Conservation (phyloP, 1,140 invertebrate species). For the Bombus balteatus region DNA sequence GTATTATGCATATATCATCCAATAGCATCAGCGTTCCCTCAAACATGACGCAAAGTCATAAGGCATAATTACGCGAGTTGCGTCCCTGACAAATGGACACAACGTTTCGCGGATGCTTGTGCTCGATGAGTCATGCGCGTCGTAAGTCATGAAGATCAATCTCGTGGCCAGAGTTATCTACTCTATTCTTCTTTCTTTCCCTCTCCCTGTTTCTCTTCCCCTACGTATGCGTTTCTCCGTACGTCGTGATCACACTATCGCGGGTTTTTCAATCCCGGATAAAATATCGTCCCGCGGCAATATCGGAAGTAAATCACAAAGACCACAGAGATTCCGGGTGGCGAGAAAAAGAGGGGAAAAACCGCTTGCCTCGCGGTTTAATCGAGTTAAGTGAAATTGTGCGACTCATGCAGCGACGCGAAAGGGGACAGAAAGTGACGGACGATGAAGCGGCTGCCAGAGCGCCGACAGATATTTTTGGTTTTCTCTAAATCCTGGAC, state of each 20-base stretch:
- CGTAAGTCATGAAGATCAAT: slow-evolving; percentile 65
- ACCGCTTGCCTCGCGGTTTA: slow-evolving; percentile 66
- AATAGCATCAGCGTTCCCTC: neutral
- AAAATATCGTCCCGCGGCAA: slow-evolving; percentile 65
- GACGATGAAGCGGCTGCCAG: slow-evolving; percentile 18
- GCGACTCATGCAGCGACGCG: slow-evolving; percentile 52
- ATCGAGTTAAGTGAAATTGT: slow-evolving; percentile 71
- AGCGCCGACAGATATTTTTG: slow-evolving; percentile 1
- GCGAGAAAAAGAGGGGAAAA: slow-evolving; percentile 59
- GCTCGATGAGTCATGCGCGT: slow-evolving; percentile 50
- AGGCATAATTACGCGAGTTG: slow-evolving; percentile 14
- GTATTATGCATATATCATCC: neutral
- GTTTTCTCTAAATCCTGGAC: neutral
- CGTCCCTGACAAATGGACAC: neutral
- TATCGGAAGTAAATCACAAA: slow-evolving; percentile 69
- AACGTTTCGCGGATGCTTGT: slow-evolving; percentile 19
- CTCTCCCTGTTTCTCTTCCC: neutral
- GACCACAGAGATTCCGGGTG: slow-evolving; percentile 57
- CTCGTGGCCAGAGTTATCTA: slow-evolving; percentile 36
- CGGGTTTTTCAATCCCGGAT: slow-evolving; percentile 61
- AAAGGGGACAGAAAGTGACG: neutral
- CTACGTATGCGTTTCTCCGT: slow-evolving; percentile 11
- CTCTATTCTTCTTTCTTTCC: too few species aligned
- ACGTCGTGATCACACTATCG: slow-evolving; percentile 55
- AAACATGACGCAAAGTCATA: neutral